Evolutionary conservation across 1,140 invertebrate species (phyloP).

Genomic region (Steinernema khuongi): DNA sequence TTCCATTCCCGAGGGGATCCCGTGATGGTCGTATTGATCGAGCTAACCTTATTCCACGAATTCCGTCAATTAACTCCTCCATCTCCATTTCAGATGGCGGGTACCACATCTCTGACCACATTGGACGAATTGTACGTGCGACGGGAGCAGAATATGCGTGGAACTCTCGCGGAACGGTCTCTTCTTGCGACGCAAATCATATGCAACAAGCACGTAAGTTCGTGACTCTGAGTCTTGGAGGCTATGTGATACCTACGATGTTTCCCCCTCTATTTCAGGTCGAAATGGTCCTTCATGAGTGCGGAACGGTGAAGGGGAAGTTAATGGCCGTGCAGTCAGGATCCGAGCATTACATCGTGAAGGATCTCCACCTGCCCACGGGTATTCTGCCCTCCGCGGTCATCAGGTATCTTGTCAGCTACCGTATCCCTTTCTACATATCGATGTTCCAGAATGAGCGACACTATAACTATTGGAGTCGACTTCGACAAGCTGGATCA

Average conservation of each 20-base stretch:
- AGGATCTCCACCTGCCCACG: neutral
- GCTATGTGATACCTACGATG: neutral
- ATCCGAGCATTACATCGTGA: neutral
- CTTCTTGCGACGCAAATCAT: neutral
- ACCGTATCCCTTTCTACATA: slow-evolving; percentile 13
- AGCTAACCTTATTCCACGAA: no score
- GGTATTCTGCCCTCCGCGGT: neutral
- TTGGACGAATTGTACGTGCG: neutral
- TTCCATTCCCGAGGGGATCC: no score
- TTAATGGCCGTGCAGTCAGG: neutral
- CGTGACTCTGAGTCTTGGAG: neutral
- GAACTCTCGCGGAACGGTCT: neutral
- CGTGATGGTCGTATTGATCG: no score
- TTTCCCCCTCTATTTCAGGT: neutral
- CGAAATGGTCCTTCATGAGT: neutral
- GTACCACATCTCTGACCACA: no score
- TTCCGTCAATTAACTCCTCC: no score
- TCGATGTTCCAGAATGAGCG: slow-evolving; percentile 26
- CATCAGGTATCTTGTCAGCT: neutral
- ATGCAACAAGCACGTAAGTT: neutral
- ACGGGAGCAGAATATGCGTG: neutral
- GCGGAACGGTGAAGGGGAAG: neutral
- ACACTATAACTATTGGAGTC: slow-evolving; percentile 12
- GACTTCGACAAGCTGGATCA: slow-evolving; percentile 15
- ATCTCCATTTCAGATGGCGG: no score